Conservation (phyloP, 2,888 invertebrate species). For the Ommatoiulus sabulosus region DNA sequence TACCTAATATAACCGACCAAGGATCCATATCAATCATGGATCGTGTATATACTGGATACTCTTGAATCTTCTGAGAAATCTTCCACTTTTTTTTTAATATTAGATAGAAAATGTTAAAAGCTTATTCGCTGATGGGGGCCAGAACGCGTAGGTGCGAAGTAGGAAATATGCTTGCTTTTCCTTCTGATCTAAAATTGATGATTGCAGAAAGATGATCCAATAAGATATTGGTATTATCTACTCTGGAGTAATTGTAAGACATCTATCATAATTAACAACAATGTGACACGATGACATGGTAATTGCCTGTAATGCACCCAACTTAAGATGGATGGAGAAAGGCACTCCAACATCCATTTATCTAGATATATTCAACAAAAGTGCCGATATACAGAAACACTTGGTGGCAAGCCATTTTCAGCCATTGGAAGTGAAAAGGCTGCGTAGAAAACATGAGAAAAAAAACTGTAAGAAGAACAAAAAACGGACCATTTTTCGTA, state of each 20-base stretch:
- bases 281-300: constrained; percentile 58
- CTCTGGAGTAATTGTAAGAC: constrained; percentile 47
- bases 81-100: not conserved
- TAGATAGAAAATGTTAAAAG: constrained; percentile 5
- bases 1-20: constrained; percentile 18
- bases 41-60: not conserved
- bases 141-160: constrained; percentile 37
- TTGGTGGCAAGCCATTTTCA: constrained; percentile 4
- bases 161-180: constrained; percentile 39
- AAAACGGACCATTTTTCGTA: not conserved
- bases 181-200: constrained; percentile 58
- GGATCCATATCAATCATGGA: constrained; percentile 21
- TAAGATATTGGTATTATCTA: constrained; percentile 50
- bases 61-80: not conserved
- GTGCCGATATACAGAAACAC: constrained; percentile 12
- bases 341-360: constrained; percentile 54
- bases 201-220: constrained; percentile 56
- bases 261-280: constrained; percentile 58
- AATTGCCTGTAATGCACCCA: constrained; percentile 57
- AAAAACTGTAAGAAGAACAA: not conserved
- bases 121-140: constrained; percentile 20
- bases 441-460: not conserved
- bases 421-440: constrained; percentile 15
- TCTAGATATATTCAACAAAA: constrained; percentile 51
- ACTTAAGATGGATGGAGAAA: constrained; percentile 55